These are phyloP conservation scores for Nemoura dubitans DNA, from an alignment of 2,888 invertebrate genomes.

Conservation along the genomic window DNA sequence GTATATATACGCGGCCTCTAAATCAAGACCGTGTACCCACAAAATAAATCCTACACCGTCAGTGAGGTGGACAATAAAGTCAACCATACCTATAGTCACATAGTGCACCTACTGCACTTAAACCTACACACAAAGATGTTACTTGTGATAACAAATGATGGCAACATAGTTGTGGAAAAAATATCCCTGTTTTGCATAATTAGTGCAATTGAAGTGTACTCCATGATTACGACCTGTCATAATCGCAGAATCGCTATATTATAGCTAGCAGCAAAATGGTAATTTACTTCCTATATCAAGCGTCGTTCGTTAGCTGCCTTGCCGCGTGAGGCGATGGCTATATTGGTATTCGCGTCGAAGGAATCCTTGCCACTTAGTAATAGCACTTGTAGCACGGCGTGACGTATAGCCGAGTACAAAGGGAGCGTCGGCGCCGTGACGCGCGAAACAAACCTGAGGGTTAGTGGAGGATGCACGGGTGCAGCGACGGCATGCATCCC, in stretches of 20 bases:
- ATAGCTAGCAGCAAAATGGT: background rate
- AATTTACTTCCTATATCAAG: slow-evolving; percentile 20
- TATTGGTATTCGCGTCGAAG: slow-evolving; percentile 19
- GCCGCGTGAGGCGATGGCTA: background rate
- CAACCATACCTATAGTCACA: background rate
- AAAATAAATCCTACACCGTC: background rate
- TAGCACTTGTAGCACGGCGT: slow-evolving; percentile 8
- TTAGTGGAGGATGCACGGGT: background rate
- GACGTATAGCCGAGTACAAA: background rate
- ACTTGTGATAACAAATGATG: background rate
- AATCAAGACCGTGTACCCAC: background rate
- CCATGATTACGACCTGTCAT: background rate
- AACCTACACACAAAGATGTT: background rate
- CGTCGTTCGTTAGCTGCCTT: background rate
- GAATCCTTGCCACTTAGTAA: slow-evolving; percentile 41
- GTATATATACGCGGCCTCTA: background rate
- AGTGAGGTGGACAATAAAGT: background rate
- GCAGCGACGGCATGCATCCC: background rate
- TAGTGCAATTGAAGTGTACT: background rate
- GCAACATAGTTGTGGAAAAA: background rate
- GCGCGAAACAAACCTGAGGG: background rate
- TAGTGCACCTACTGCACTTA: background rate
- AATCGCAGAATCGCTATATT: background rate
- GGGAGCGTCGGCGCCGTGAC: background rate
- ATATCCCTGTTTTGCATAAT: background rate